phyloP scores from a whole-genome alignment of 2,113 vertebrate genomes.

The Trogon melanurus region DNA sequence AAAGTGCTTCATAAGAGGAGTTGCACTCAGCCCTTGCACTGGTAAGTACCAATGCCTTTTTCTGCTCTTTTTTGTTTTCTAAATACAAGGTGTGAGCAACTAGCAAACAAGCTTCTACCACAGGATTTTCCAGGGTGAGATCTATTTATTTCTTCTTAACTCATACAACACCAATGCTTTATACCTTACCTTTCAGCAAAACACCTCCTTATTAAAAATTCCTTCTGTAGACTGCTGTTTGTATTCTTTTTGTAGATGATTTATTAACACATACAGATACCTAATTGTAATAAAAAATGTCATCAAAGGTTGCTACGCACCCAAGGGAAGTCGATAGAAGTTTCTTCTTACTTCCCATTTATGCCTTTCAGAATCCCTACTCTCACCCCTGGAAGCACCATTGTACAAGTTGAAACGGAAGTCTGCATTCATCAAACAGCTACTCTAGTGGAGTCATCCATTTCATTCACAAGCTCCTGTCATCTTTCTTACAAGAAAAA shows the following conservation, averaged over 20 bases:
- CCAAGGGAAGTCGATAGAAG: background rate
- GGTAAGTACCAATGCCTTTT: background rate
- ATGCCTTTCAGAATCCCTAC: background rate
- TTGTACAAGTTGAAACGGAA: background rate
- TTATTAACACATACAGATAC: background rate
- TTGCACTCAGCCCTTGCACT: background rate
- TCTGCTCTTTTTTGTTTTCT: background rate
- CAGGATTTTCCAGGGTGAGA: background rate
- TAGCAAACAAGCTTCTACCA: background rate
- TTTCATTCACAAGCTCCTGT: background rate
- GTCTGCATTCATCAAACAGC: conserved; percentile 1
- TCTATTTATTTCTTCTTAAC: background rate
- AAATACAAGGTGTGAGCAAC: background rate
- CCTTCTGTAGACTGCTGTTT: background rate
- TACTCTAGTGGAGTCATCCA: background rate
- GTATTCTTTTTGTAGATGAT: background rate
- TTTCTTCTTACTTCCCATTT: background rate
- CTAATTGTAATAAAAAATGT: background rate
- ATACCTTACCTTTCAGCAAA: background rate
- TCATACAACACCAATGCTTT: background rate
- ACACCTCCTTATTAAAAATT: background rate
- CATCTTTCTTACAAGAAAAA: background rate
- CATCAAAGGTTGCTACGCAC: background rate
- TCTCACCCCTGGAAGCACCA: background rate
- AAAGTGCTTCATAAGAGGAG: background rate